phyloP scores from a whole-genome alignment of 2,797 vertebrate genomes.

The Meriones psammophilus region DNA sequence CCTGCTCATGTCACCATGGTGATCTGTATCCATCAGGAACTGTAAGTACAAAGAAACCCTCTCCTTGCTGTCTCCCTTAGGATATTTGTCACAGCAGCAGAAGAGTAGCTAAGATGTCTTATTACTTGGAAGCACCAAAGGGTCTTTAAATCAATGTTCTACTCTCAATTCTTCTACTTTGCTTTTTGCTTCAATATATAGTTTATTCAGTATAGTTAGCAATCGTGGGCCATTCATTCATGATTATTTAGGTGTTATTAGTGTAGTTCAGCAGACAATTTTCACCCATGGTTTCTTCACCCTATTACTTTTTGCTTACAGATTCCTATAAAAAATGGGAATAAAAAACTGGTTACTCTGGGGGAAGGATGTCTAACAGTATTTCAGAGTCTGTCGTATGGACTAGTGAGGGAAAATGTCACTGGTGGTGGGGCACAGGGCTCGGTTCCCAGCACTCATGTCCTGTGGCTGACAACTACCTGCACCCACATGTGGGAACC shows the following conservation, averaged over 20 bases:
- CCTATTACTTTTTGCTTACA: too few species aligned
- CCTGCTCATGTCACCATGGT: background rate
- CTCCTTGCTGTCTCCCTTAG: background rate
- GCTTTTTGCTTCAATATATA: background rate
- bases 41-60: background rate
- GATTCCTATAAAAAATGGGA: background rate
- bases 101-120: background rate
- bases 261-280: background rate
- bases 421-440: background rate
- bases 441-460: background rate
- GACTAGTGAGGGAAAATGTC: background rate
- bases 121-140: background rate
- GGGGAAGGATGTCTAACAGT: too few species aligned
- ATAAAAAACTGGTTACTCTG: background rate
- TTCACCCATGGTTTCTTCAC: too few species aligned
- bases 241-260: background rate
- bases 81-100: background rate
- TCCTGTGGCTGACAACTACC: background rate
- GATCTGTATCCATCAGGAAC: background rate
- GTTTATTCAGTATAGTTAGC: background rate
- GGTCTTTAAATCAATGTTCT: background rate
- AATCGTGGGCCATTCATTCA: background rate
- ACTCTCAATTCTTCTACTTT: background rate
- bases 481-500: background rate
- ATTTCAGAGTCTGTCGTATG: background rate